These are phyloP conservation scores for Drosophila nr. medialis DNA, from an alignment of 2,888 invertebrate species.

Conservation along the genomic window DNA sequence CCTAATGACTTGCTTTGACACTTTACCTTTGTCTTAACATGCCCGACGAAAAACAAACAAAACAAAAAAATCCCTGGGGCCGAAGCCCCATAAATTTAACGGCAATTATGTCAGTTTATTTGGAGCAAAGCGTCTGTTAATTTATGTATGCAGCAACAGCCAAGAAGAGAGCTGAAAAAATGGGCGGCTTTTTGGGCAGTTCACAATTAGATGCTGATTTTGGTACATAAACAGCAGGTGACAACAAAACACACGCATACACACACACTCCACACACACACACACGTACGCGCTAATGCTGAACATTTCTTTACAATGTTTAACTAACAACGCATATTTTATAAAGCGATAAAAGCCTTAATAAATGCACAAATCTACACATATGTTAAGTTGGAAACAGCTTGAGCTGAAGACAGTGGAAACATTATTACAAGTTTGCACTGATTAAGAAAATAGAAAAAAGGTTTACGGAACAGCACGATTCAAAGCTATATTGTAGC, in stretches of 20 bases:
- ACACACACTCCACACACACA: constrained; percentile 20
- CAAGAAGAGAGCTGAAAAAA: constrained; percentile 26
- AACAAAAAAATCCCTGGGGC: constrained; percentile 28
- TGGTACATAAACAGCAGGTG: constrained; percentile 76
- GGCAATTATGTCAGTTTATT: constrained; percentile 82
- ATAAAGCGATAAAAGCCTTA: constrained; percentile 50
- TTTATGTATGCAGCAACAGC: constrained; percentile 60
- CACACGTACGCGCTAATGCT: constrained; percentile 1
- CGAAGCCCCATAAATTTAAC: constrained; percentile 66
- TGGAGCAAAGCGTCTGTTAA: constrained; percentile 77
- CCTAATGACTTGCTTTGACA: constrained; percentile 82
- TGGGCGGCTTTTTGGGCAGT: constrained; percentile 71
- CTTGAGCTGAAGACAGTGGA: constrained; percentile 20
- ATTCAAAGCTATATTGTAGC: constrained; percentile 8
- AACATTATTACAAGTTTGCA: constrained; percentile 24
- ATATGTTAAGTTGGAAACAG: constrained; percentile 52
- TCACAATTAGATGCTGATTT: constrained; percentile 78
- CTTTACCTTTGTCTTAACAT: constrained; percentile 76
- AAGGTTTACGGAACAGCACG: constrained; percentile 22
- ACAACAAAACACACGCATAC: constrained; percentile 58
- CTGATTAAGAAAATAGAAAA: constrained; percentile 30
- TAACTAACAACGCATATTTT: constrained; percentile 67
- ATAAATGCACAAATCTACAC: constrained; percentile 33
- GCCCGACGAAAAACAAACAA: constrained; percentile 33
- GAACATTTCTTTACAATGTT: constrained; percentile 55